Percentiles rank a stretch among this genome's conserved stretches.
Evolutionary conservation across 2,888 invertebrate species (phyloP).

Genomic region (Altica lythri): DNA sequence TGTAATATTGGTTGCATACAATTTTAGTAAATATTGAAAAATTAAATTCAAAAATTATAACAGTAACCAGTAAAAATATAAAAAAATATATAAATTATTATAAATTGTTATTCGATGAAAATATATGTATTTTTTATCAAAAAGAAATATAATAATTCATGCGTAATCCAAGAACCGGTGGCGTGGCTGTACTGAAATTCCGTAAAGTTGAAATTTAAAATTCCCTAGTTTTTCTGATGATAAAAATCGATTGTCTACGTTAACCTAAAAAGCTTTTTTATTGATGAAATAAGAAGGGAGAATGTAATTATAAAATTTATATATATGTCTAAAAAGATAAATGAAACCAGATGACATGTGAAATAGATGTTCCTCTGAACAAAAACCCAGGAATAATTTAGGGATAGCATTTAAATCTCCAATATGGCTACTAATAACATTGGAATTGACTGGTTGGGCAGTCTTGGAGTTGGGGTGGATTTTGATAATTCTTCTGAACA

Average conservation of each 20-base stretch:
- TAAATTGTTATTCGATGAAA: too few relatives aligned
- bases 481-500: slow-evolving; percentile 53
- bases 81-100: too few relatives aligned
- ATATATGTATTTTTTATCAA: too few relatives aligned
- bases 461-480: slow-evolving; percentile 43
- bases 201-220: slow-evolving; percentile 7
- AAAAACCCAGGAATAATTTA: slow-evolving; percentile 26
- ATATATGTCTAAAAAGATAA: slow-evolving; percentile 32
- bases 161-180: neutral
- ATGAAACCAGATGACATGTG: slow-evolving; percentile 32
- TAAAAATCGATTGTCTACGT: slow-evolving; percentile 42
- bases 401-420: slow-evolving; percentile 42
- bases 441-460: slow-evolving; percentile 56
- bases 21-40: too few relatives aligned
- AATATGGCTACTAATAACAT: slow-evolving; percentile 59
- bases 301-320: slow-evolving; percentile 37
- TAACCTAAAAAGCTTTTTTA: slow-evolving; percentile 48
- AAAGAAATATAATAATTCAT: neutral
- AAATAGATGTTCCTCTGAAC: slow-evolving; percentile 37
- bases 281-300: slow-evolving; percentile 37
- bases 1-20: too few relatives aligned
- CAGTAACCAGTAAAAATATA: too few relatives aligned
- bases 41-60: too few relatives aligned
- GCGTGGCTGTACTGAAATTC: slow-evolving; percentile 7
- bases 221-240: slow-evolving; percentile 19